These are phyloP conservation scores for Setophaga petechia DNA, from an alignment of 2,113 vertebrate species.

Conservation along the genomic window DNA sequence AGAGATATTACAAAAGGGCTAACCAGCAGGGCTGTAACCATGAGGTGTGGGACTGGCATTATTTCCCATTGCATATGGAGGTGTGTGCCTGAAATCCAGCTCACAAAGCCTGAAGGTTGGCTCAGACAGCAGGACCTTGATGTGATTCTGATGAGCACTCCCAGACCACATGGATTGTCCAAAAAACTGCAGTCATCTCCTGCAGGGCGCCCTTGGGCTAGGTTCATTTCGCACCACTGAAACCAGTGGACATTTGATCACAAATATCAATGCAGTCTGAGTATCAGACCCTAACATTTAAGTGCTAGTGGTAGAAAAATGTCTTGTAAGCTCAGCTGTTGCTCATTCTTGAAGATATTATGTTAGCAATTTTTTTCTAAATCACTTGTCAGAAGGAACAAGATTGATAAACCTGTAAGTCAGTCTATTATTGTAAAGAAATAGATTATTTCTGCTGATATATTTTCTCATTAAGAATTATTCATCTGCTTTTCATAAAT, in stretches of 20 bases:
- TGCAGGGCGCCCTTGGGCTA: rapidly evolving
- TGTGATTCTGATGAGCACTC: rapidly evolving
- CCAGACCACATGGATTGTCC: rapidly evolving
- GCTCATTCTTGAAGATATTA: not conserved
- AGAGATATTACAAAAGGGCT: not conserved
- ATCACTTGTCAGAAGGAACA: not conserved
- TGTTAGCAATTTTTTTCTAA: not conserved
- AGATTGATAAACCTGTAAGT: not conserved
- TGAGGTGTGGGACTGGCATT: not conserved
- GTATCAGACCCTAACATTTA: not conserved
- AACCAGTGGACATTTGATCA: not conserved
- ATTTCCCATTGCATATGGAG: not conserved
- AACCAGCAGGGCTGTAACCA: rapidly evolving
- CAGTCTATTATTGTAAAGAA: not conserved
- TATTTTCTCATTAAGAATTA: not conserved
- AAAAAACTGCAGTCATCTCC: not conserved
- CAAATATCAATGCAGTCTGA: not conserved
- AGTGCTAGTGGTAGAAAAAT: not conserved
- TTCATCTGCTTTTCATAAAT: not conserved
- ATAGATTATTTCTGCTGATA: not conserved
- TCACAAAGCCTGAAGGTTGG: not conserved
- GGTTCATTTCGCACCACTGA: not conserved
- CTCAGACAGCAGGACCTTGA: not conserved
- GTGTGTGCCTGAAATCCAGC: rapidly evolving
- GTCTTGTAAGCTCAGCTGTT: not conserved